Base-by-base conservation (phyloP, 2,797 vertebrate species). In the Echeneis naucrates region DNA sequence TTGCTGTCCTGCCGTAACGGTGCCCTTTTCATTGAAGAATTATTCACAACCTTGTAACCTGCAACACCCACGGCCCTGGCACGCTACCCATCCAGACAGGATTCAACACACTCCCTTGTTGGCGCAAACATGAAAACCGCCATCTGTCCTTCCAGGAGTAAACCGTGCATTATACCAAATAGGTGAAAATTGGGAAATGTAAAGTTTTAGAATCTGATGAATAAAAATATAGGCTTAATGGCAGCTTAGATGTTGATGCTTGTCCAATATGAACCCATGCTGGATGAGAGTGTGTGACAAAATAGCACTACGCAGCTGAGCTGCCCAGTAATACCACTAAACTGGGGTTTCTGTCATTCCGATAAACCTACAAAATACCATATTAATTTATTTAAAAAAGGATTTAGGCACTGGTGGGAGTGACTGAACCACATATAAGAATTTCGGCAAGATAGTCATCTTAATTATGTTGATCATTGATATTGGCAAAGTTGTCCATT, bases 141-240 rank as follows among this genome's bases (percentile, higher is more conserved):
- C 42, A 37, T 48, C 54, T 38, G 54, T 30, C 16, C 30, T 17
- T 16, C 64, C 40, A 26, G 40, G 53, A 47, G 64, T 37, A 10
- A 67, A 67, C 53, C 5, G 27, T 0, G 13, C 42, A 37, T 50
- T 48, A 48, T 5, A 6, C 65, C 53, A 57, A 48, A 68, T 33
- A 21, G 33, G 54, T 38, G 54, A 50, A 40, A 68, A 68, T 30
- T 23, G 54, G 17, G 66, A 68, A 12, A 58, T 58, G 21, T n/a
- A 38, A 38, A 6, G 6, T 40, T 30, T 54, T 54, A 16, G 27
- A 10, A 32, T 52, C 35, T 19, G 32, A 21, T 24, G 45, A 63
- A 37, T 63, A 51, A 63, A 63, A 17, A 37, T 38, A 37, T 37
- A 52, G 17, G 16, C 14, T 38, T 14, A 52, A 3, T 51, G 47